Evolutionary conservation across 2,113 vertebrate genomes (phyloP).

Genomic region (Heterochromis multidens): DNA sequence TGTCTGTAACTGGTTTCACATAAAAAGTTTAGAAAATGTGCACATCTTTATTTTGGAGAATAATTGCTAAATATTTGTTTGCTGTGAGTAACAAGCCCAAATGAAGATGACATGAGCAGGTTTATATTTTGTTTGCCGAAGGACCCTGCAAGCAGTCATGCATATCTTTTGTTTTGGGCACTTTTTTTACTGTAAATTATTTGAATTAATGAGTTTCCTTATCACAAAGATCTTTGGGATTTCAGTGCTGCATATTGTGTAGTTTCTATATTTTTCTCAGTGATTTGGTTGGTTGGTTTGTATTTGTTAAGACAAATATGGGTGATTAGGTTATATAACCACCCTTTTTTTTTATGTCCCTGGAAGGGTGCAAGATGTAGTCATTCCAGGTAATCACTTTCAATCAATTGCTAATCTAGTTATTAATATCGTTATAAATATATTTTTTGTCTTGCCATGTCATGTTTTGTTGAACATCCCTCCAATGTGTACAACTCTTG

Average conservation of each 20-base stretch:
- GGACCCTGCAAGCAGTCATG: neutral
- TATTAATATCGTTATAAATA: neutral
- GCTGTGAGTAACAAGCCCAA: conserved; percentile 22
- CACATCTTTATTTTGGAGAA: neutral
- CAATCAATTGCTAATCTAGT: neutral
- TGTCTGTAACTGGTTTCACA: neutral
- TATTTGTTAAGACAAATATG: neutral
- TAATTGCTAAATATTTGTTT: neutral
- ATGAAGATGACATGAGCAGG: neutral
- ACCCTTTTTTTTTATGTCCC: neutral
- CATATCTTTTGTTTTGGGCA: conserved; percentile 31
- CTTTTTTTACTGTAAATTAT: conserved; percentile 36
- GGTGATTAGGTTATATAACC: neutral
- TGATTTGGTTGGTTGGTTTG: neutral
- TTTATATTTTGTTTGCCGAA: neutral
- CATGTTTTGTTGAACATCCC: neutral
- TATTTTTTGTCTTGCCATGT: neutral
- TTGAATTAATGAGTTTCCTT: neutral
- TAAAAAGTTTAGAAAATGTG: neutral
- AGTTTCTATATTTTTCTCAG: neutral
- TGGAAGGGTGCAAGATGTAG: neutral
- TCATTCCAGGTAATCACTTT: neutral
- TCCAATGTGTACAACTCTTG: neutral
- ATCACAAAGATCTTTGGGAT: neutral
- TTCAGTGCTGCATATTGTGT: neutral